phyloP scores from a whole-genome alignment of 1,140 invertebrate genomes.

The Drosophila nannoptera region DNA sequence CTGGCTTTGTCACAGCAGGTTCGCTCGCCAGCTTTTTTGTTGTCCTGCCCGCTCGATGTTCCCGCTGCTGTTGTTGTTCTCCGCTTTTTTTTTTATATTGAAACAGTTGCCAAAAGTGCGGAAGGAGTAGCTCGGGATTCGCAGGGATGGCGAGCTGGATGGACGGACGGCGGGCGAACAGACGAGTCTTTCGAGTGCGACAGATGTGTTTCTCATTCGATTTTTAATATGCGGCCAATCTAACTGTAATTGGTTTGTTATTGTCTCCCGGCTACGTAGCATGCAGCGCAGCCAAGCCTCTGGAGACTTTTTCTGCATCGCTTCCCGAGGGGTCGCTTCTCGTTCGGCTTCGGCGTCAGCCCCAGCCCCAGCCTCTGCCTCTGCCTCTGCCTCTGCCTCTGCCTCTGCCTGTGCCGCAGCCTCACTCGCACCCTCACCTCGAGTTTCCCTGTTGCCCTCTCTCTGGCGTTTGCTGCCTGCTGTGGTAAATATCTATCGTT shows the following conservation, averaged over 20 bases:
- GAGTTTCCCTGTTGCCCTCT: neutral
- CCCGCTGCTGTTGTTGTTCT: neutral
- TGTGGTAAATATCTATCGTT: conserved; percentile 77
- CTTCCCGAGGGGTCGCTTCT: conserved; percentile 15
- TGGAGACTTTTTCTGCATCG: conserved; percentile 55
- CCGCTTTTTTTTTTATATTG: conserved; percentile 43
- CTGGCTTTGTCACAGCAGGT: conserved; percentile 31
- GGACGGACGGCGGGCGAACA: conserved; percentile 5
- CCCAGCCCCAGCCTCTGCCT: neutral
- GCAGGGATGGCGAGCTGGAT: neutral
- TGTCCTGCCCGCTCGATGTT: conserved; percentile 1
- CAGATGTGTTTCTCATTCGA: conserved; percentile 79
- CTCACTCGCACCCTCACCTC: too few species aligned
- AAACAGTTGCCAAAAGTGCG: conserved; percentile 71
- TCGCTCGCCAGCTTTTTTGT: conserved; percentile 45
- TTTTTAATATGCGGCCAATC: conserved; percentile 80
- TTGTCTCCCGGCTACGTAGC: conserved; percentile 61
- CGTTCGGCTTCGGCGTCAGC: too few species aligned
- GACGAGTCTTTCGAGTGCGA: conserved; percentile 55
- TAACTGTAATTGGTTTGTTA: conserved; percentile 79
- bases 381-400: conserved; percentile 10
- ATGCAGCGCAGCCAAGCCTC: conserved; percentile 46
- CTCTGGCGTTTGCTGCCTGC: conserved; percentile 40
- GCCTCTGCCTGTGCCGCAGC: neutral
- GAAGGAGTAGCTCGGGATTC: conserved; percentile 8